Evolutionary conservation across 2,113 vertebrate species (phyloP), one percentile per base, ranked within the genome.

Genomic region (Gymnorhina tibicen): DNA sequence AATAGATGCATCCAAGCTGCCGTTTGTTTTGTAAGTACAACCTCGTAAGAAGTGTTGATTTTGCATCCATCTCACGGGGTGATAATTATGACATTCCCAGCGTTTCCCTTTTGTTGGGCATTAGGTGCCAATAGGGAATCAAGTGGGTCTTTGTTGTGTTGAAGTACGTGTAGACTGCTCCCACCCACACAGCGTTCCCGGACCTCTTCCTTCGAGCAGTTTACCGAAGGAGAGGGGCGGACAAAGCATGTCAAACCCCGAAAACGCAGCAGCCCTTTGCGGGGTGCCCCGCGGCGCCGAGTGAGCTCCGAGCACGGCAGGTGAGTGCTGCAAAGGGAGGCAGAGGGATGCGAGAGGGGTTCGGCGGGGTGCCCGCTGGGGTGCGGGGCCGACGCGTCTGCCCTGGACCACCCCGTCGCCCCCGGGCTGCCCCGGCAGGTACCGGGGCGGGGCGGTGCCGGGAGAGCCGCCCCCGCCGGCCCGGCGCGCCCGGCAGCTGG

Each of bases 121-220:
- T 66, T 62, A 85, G 24, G 63, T 83, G 41, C 75, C 64, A 70
- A 12, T 47, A n/a, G 69, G 92, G 59, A 84, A 66, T 46, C 91
- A 87, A 96, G 89, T 24, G 41, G 52, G 63, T 91, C 87, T 91
- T 94, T 98, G 97, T 97, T 94, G 92, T 96, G 87, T 66, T 91
- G 90, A 97, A 94, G 90, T 62, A 58, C 89, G 42, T 6, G 17
- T 47, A 62, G 53, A 8, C 80, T 44, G 10, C 69, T 84, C 35
- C 44, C 56, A 37, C 9, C 47, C 26, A 56, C 79, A 13, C 28
- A n/a, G 28, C 42, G 53, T 37, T 30, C 64, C 42, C 21, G 16
- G 42, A 68, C 66, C 35, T 13, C 41, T 81, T 69, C 23, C 87
- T 60, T 19, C 30, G 16, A 21, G 47, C 77, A 62, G 50, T n/a